Conservation (phyloP, 1,140 invertebrate genomes). For the Luehdorfia chinensis region DNA sequence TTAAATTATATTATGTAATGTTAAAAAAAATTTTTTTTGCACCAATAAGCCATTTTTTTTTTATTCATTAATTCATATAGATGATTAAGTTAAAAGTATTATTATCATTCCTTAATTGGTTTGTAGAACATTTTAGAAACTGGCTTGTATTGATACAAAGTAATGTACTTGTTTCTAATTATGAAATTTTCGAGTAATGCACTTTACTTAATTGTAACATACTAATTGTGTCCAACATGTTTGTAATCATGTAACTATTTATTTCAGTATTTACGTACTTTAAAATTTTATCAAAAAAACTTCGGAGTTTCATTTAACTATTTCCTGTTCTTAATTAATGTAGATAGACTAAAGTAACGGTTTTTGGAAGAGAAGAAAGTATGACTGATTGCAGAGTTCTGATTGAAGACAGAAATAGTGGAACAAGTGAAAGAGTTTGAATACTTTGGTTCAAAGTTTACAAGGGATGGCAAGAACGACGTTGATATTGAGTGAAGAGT, state of each 20-base stretch:
- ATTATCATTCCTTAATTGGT: slow-evolving; percentile 15
- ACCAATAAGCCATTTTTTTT: background rate
- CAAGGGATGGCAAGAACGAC: no score
- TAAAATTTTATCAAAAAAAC: slow-evolving; percentile 10
- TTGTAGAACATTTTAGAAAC: background rate
- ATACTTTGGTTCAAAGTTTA: no score
- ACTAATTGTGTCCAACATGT: slow-evolving; percentile 18
- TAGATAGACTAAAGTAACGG: no score
- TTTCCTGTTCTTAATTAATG: no score
- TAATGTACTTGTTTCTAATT: slow-evolving; percentile 15
- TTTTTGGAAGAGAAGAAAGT: no score
- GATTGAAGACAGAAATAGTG: no score
- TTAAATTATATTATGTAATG: background rate
- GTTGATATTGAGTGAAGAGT: no score
- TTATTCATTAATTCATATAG: background rate
- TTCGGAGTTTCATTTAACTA: background rate
- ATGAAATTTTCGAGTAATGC: slow-evolving; percentile 14
- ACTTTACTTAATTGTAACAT: slow-evolving; percentile 19
- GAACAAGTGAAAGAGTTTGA: no score
- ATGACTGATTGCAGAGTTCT: no score
- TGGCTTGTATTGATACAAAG: slow-evolving; percentile 1
- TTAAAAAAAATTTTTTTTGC: no score
- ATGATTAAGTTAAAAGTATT: slow-evolving; percentile 9
- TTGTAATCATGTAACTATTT: slow-evolving; percentile 13
- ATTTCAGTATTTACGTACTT: slow-evolving; percentile 12